Evolutionary conservation across 2,888 invertebrate species (phyloP), one percentile per base, ranked within the genome.

Genomic region (Nysson spinosus): DNA sequence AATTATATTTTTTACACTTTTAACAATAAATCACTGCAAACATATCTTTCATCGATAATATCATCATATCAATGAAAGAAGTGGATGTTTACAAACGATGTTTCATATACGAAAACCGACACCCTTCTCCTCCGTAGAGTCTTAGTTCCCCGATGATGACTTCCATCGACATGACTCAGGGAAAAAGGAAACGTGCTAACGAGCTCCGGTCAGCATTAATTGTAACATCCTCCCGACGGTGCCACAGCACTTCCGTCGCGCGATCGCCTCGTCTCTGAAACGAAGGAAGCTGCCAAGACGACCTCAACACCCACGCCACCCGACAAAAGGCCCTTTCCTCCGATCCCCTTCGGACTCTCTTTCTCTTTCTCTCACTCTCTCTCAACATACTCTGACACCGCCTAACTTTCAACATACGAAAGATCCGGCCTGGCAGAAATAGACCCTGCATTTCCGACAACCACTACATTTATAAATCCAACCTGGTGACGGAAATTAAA

Each of bases 111-210:
- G 4, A 17, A 32, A n/a, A 32, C 32, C 22, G 16, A 30, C 19
- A 42, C 28, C 22, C 43, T 37, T 40, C 44, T 32, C 32, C 34
- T 22, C 16, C 43, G 1, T 16, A 35, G 37, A 44, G 32, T 9
- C 43, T 35, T 58, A 34, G 37, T 35, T 56, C 56, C 61, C 51
- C 63, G 55, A 16, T 49, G 54, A 52, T 35, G 56, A 44, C 62
- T 62, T 51, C 62, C 69, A 76, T 68, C 77, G 75, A 70, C 72
- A 80, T 83, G 81, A 83, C 71, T 81, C 81, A 83, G 82, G 79
- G 80, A 81, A 83, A 83, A 81, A 85, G 84, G 83, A 85, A 85
- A 83, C 76, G 84, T 79, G 78, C 83, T 83, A 85, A 85, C 81
- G 82, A 84, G 83, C 77, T 77, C 76, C 79, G 84, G 83, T 83